Conservation (phyloP, 2,113 vertebrate species). For the Amblyornis subalaris region DNA sequence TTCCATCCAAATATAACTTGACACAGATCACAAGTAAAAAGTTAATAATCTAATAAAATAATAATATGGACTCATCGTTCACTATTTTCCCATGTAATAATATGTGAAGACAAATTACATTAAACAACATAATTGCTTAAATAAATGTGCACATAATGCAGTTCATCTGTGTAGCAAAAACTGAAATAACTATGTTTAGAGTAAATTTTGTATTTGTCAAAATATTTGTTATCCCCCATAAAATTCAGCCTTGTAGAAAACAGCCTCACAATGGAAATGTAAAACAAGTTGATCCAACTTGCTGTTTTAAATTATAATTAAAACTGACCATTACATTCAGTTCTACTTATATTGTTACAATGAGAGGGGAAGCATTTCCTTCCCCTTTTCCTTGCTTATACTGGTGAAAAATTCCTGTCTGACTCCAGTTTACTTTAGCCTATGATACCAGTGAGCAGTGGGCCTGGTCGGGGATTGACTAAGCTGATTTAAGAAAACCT, state of each 20-base stretch:
- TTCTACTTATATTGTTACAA: background rate
- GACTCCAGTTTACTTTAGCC: background rate
- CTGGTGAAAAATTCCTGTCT: background rate
- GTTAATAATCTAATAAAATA: conserved; percentile 50
- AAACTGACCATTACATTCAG: background rate
- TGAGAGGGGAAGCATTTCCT: background rate
- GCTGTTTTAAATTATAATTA: background rate
- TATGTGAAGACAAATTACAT: conserved; percentile 49
- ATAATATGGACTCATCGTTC: conserved; percentile 24
- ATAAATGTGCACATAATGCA: conserved; percentile 1
- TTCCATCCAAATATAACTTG: conserved; percentile 47
- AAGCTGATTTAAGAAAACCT: background rate
- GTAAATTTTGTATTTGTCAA: background rate
- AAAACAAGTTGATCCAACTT: background rate
- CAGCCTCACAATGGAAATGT: background rate
- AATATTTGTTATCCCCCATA: background rate
- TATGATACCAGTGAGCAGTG: background rate
- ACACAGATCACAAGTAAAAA: conserved; percentile 47
- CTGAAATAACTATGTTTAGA: background rate
- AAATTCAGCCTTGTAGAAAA: background rate
- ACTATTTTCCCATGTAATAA: conserved; percentile 22
- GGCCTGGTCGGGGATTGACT: background rate
- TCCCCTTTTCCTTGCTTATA: background rate
- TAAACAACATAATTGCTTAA: conserved; percentile 46
- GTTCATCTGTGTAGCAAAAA: background rate